Base-by-base conservation (phyloP, 2,797 vertebrate genomes). In the Sebastes trivittatus region DNA sequence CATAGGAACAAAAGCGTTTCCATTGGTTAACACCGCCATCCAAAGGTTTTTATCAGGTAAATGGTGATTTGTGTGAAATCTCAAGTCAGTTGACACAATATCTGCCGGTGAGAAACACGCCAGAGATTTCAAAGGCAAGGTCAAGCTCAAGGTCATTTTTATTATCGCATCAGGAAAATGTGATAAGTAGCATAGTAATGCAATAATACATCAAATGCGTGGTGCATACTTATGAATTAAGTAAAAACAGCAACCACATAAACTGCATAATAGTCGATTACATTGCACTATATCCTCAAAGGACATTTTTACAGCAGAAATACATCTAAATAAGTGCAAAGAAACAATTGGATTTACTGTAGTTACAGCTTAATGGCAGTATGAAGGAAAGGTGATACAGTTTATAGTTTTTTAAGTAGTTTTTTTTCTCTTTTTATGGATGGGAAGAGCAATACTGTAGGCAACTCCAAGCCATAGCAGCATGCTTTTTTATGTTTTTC, bases 51-150 rank as follows among this genome's bases (percentile, higher is more conserved):
- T 65, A 77, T 81, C 72, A 78, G 77, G 80, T 86, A 55, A 78
- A 63, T 72, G 27, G 46, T 62, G 52, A 79, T 85, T 62, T 60
- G 18, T 82, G 65, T 64, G 58, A 89, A 82, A 86, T 79, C 72
- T 62, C 38, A 27, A 67, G 63, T 69, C 18, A 72, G 76, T 81
- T 81, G 60, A 71, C 63, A 63, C 65, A 68, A 65, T 32, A 70
- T 87, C 82, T 75, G 63, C 83, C 65, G 63, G 68, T 67, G 83
- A 86, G 80, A 90, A 92, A 93, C 63, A 68, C 59, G 36, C 29
- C 65, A 63, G 71, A 73, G 82, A 79, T 84, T 81, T 88, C 46
- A 74, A 76, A 80, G 67, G 78, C 77, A 82, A 83, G 77, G 82
- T 91, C 83, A 52, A 36, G 9, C 78, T 88, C 77, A 87, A 89